These are phyloP conservation scores for Crioceris asparagi DNA, from an alignment of 2,888 invertebrate genomes.

Conservation along the genomic window DNA sequence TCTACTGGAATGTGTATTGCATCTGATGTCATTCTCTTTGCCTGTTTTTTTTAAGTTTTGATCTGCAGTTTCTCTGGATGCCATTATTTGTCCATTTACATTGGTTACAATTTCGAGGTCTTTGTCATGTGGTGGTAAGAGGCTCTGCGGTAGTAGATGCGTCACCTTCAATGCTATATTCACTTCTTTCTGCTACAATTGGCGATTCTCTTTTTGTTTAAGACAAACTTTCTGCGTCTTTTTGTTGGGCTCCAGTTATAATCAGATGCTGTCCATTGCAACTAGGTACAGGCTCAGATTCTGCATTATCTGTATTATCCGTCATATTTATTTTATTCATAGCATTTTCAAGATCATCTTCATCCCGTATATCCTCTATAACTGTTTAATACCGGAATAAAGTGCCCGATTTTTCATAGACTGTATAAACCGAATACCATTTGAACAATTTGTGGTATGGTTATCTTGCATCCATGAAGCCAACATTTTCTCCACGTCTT, in stretches of 20 bases:
- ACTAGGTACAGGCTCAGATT: not conserved
- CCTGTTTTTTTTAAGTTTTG: conserved; percentile 14
- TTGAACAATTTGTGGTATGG: conserved; percentile 35
- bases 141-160: not conserved
- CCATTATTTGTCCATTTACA: conserved; percentile 4
- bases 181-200: conserved; percentile 4
- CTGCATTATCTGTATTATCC: not conserved
- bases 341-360: conserved; percentile 12
- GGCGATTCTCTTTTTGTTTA: not conserved
- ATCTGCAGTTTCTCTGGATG: conserved; percentile 8
- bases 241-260: not conserved
- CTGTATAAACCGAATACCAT: conserved; percentile 35
- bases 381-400: conserved; percentile 29
- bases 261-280: too few species aligned
- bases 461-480: conserved; percentile 31
- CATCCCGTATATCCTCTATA: conserved; percentile 10
- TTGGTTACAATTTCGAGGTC: not conserved
- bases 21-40: conserved; percentile 16
- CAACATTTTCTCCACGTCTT: conserved; percentile 30
- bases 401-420: too few species aligned
- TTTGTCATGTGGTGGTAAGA: not conserved
- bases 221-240: not conserved
- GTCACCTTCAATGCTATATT: conserved; percentile 3
- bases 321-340: conserved; percentile 4
- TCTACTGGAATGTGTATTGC: conserved; percentile 14